Conservation (phyloP, 2,797 vertebrate genomes). For the Sphenopsis melanotis region DNA sequence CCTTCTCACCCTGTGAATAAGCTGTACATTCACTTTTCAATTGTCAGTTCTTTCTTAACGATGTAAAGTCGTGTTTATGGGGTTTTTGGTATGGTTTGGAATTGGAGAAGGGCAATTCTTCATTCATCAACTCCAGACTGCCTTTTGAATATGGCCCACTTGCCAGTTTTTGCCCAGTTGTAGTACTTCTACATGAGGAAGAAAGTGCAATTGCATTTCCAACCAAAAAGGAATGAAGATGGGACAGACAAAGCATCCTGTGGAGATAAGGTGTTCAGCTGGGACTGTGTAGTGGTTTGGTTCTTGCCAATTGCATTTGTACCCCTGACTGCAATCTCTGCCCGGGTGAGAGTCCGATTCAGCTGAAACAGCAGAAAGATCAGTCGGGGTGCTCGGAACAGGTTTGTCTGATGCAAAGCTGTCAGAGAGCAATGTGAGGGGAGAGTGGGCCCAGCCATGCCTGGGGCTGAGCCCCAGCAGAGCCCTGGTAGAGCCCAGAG, state of each 20-base stretch:
- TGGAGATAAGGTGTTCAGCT: background rate
- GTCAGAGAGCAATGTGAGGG: background rate
- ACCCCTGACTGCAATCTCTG: slow-evolving; percentile 53
- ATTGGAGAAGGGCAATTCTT: slow-evolving; percentile 66
- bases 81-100: slow-evolving; percentile 67
- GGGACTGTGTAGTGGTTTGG: background rate
- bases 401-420: background rate
- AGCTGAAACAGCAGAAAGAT: background rate
- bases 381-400: background rate
- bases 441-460: background rate
- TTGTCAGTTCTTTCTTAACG: slow-evolving; percentile 72
- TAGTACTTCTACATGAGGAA: slow-evolving; percentile 39
- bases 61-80: slow-evolving; percentile 53
- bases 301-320: slow-evolving; percentile 55
- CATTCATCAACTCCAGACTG: slow-evolving; percentile 63
- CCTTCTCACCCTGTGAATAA: slow-evolving; percentile 63
- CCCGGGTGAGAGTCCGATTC: slow-evolving; percentile 28
- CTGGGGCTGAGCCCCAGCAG: background rate
- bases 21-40: slow-evolving; percentile 73
- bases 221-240: background rate
- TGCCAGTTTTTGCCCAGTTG: background rate
- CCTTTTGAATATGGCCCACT: slow-evolving; percentile 38
- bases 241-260: background rate
- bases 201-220: slow-evolving; percentile 30
- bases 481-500: background rate